These are phyloP conservation scores for Sebastes jordani DNA, from an alignment of 2,797 vertebrate species.

Conservation along the genomic window DNA sequence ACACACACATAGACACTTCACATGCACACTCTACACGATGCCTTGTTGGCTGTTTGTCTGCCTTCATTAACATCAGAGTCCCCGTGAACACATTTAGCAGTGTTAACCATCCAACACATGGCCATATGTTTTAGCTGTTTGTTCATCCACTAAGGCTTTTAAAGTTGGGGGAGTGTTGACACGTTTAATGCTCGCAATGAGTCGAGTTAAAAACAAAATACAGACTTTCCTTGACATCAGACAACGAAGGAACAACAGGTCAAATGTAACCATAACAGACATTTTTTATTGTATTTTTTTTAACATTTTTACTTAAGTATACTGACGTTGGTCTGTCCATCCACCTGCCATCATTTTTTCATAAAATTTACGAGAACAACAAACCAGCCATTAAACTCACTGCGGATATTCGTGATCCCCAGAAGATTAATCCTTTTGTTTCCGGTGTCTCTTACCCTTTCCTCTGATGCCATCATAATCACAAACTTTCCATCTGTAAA, in stretches of 20 bases:
- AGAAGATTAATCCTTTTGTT: background rate
- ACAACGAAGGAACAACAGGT: background rate
- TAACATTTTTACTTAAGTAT: background rate
- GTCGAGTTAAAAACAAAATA: background rate
- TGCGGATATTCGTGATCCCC: background rate
- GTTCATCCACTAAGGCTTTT: background rate
- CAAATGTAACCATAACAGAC: background rate
- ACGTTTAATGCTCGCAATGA: background rate
- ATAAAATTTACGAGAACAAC: background rate
- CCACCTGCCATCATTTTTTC: background rate
- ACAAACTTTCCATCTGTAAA: background rate
- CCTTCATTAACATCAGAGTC: background rate
- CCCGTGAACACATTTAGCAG: background rate
- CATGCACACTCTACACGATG: background rate
- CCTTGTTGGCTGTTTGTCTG: slow-evolving; percentile 3
- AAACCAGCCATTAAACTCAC: background rate
- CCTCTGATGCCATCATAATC: background rate
- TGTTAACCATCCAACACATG: background rate
- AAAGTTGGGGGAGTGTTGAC: background rate
- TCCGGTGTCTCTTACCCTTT: background rate
- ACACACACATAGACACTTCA: background rate
- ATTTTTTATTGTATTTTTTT: background rate
- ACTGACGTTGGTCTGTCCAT: background rate
- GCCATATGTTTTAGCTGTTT: slow-evolving; percentile 10
- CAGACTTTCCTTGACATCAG: background rate